Conservation (phyloP, 2,797 vertebrate genomes). For the Toxotes lorentzi region DNA sequence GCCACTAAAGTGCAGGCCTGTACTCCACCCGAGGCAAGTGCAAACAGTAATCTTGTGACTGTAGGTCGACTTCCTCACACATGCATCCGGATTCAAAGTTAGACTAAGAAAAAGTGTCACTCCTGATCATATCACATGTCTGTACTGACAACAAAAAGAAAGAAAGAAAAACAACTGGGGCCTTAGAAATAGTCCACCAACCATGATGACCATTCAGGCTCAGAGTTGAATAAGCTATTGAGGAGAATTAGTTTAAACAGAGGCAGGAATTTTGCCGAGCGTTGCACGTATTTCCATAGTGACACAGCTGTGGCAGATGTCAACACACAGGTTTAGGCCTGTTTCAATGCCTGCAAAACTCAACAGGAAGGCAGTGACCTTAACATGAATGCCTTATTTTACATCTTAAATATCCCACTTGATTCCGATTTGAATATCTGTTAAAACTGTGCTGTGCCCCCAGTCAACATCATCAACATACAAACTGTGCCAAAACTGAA, state of each 20-base stretch:
- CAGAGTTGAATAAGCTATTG: slow-evolving; percentile 48
- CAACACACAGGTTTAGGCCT: slow-evolving; percentile 53
- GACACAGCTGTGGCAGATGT: slow-evolving; percentile 72
- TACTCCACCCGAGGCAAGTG: slow-evolving; percentile 71
- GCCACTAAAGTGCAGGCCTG: slow-evolving; percentile 30
- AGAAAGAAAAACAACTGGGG: slow-evolving; percentile 23
- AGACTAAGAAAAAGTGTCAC: slow-evolving; percentile 55
- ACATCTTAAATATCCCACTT: neutral
- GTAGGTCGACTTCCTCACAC: slow-evolving; percentile 70
- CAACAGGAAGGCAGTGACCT: slow-evolving; percentile 6
- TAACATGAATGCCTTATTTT: neutral
- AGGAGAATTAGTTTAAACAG: slow-evolving; percentile 56
- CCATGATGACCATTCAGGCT: slow-evolving; percentile 27
- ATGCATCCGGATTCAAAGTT: slow-evolving; percentile 71
- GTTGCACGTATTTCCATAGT: slow-evolving; percentile 71
- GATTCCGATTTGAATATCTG: neutral
- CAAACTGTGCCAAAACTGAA: neutral
- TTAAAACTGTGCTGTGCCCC: neutral
- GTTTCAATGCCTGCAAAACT: slow-evolving; percentile 37
- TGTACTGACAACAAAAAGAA: slow-evolving; percentile 32
- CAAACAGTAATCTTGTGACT: slow-evolving; percentile 83
- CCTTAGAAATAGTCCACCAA: slow-evolving; percentile 4
- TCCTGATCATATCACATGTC: slow-evolving; percentile 52
- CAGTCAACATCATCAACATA: neutral
- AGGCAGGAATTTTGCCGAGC: slow-evolving; percentile 69